phyloP scores from a whole-genome alignment of 1,140 invertebrate species.

The Cyclargus thomasi region DNA sequence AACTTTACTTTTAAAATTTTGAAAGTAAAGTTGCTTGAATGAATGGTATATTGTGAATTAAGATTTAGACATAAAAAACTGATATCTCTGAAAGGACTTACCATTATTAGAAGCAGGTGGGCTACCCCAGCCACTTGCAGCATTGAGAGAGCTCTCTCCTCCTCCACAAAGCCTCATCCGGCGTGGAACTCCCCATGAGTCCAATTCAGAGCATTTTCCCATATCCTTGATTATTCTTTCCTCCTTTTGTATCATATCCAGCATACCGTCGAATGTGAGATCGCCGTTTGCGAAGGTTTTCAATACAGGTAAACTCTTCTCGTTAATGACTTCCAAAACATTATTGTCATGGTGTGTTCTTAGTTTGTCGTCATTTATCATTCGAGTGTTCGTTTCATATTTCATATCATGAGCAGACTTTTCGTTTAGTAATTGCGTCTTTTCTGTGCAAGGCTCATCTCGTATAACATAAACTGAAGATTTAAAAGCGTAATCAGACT shows the following conservation, averaged over 20 bases:
- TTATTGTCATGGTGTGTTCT: constrained; percentile 70
- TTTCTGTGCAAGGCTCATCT: constrained; percentile 64
- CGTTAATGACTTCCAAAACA: constrained; percentile 44
- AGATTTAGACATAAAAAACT: too few relatives aligned
- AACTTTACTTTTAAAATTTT: too few relatives aligned
- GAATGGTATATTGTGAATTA: too few relatives aligned
- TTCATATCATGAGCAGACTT: constrained; percentile 65
- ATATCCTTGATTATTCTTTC: constrained; percentile 47
- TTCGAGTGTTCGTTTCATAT: constrained; percentile 67
- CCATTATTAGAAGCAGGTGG: constrained; percentile 80
- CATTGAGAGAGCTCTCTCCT: constrained; percentile 86
- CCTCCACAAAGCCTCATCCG: constrained; percentile 82
- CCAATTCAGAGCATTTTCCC: constrained; percentile 39
- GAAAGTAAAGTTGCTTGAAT: too few relatives aligned
- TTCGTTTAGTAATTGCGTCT: constrained; percentile 65
- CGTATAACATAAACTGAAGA: constrained; percentile 75
- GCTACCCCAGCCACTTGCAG: constrained; percentile 83
- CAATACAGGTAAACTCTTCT: constrained; percentile 42
- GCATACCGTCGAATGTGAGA: constrained; percentile 62
- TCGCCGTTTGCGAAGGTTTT: constrained; percentile 59
- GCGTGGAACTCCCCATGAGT: constrained; percentile 77
- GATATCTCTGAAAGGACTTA: constrained; percentile 42
- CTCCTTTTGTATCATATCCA: constrained; percentile 58
- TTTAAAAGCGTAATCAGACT: constrained; percentile 77
- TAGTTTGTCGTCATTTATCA: constrained; percentile 54